phyloP scores from a whole-genome alignment of 2,113 vertebrate genomes.

The Meleagris gallopavo region DNA sequence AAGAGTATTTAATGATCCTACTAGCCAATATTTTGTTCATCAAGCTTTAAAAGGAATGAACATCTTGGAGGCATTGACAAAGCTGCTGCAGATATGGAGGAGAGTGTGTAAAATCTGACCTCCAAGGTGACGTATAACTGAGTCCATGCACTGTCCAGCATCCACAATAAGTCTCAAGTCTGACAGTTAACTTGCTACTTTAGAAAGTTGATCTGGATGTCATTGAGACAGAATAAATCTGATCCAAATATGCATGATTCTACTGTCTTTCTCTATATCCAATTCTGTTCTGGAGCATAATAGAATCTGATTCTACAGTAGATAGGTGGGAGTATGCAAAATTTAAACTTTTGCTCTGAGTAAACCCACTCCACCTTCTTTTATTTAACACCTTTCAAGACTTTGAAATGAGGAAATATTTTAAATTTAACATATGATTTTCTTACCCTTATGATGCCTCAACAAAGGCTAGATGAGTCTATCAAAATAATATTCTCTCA shows the following conservation, averaged over 20 bases:
- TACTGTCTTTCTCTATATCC: neutral
- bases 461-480: neutral
- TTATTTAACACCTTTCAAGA: constrained; percentile 46
- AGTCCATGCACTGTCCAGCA: neutral
- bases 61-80: neutral
- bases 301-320: neutral
- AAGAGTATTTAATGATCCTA: neutral
- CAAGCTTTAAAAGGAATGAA: neutral
- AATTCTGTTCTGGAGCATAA: neutral
- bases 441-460: neutral
- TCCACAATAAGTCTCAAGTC: neutral
- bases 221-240: neutral
- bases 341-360: neutral
- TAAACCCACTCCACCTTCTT: constrained; percentile 43
- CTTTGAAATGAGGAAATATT: constrained; percentile 27
- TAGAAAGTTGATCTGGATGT: neutral
- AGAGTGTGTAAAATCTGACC: neutral
- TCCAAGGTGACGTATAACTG: neutral
- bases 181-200: neutral
- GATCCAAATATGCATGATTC: neutral
- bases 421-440: neutral
- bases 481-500: neutral
- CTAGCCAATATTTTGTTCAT: neutral
- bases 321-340: constrained; percentile 38
- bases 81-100: neutral